Conservation (phyloP, 1,140 invertebrate species). For the Cherax destructor region DNA sequence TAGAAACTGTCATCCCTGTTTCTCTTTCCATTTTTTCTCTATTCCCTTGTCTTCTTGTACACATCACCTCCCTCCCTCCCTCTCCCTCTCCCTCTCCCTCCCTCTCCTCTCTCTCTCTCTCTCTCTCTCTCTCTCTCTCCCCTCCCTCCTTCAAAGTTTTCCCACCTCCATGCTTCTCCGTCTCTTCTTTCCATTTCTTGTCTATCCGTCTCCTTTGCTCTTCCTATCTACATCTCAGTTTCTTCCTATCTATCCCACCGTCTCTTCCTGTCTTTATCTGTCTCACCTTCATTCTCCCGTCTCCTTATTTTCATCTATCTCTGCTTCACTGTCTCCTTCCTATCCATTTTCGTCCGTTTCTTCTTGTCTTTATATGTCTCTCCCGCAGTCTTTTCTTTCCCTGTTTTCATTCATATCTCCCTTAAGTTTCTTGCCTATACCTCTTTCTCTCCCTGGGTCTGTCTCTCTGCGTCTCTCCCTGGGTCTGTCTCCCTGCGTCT, state of each 20-base stretch:
- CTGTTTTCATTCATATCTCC: no score
- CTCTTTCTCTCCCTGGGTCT: not conserved
- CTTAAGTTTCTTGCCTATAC: no score
- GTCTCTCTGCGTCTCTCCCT: not conserved
- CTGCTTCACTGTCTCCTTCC: no score
- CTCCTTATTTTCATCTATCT: not conserved
- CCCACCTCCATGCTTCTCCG: not conserved
- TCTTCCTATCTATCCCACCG: not conserved
- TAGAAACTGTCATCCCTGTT: not conserved
- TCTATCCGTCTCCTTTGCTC: not conserved
- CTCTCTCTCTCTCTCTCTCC: conserved; percentile 5
- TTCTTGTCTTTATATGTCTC: no score
- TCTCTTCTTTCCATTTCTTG: not conserved
- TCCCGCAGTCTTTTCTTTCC: no score
- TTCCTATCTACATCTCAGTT: not conserved
- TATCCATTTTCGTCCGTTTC: no score
- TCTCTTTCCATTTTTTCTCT: no score
- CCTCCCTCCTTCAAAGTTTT: not conserved
- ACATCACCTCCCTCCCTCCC: not conserved
- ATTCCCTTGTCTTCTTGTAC: not conserved
- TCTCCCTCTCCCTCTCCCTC: conserved; percentile 8
- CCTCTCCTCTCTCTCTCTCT: not conserved
- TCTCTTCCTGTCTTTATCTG: not conserved
- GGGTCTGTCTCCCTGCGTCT: no score
- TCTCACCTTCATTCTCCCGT: not conserved